Base-by-base conservation (phyloP, 2,113 vertebrate species). In the Psittacula cyanocephala region DNA sequence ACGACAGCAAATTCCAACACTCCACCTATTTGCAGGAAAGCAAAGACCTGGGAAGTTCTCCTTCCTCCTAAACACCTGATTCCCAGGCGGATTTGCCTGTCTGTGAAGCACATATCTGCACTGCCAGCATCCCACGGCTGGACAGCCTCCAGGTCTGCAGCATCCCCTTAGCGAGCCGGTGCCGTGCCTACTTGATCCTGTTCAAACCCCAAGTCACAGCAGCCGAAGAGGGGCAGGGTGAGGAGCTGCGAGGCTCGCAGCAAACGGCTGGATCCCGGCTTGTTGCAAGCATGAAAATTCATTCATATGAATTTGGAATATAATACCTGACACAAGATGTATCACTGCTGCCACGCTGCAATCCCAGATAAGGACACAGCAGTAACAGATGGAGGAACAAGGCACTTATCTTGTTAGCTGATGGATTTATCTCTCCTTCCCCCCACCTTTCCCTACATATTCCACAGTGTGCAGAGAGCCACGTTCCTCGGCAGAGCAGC, bases 351-450 rank as follows among this genome's bases (percentile, higher is more conserved):
- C 98, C 97, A 97, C 49, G 52, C 97, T 97, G 95, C 98, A 97
- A 96, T 95, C 97, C 98, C 96, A 97, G 98, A 98, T 98, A 98
- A 98, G 98, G 97, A 96, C 97, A 94, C 98, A 97, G 98, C 96
- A 95, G 97, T 98, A 98, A 98, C 98, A 98, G 98, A 98, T 98
- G 98, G 98, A 96, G 97, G 97, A 98, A 98, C 98, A 98, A 97
- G 97, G 97, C 97, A 97, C 97, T 98, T 98, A 98, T 98, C 98
- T 98, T 98, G 98, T 98, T 98, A 98, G 97, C 86, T 98, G 98
- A 98, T 98, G 97, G 97, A 98, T 98, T 98, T 98, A 98, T 98
- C 98, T 97, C 96, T 96, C 95, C 95, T 95, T 60, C 96, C 93
- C 89, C 89, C 96, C 88, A 91, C 89, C 94, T 92, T 97, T 97